These are phyloP conservation scores for Callithrix jacchus DNA, from an alignment of 2,113 vertebrate genomes.

Conservation along the genomic window DNA sequence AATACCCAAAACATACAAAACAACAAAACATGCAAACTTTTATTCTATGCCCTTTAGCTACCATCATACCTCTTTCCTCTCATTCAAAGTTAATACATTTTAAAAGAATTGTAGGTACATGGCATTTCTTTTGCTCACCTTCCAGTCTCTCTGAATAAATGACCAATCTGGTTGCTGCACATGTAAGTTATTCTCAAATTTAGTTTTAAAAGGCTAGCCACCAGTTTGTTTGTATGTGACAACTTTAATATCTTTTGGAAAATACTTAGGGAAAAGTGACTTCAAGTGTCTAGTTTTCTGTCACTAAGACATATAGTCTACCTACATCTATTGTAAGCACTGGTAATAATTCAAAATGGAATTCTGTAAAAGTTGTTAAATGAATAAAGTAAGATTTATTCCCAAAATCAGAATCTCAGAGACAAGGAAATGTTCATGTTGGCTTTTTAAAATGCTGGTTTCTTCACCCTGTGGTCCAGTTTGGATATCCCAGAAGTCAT, in stretches of 20 bases:
- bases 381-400: constrained; percentile 7
- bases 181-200: background rate
- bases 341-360: background rate
- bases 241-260: background rate
- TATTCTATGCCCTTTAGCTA: background rate
- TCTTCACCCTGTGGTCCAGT: background rate
- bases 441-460: background rate
- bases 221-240: background rate
- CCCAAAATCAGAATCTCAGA: constrained; percentile 3
- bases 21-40: background rate
- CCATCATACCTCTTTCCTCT: background rate
- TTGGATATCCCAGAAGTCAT: background rate
- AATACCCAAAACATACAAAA: background rate
- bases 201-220: background rate
- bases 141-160: background rate
- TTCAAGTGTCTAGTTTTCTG: background rate
- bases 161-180: background rate
- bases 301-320: background rate
- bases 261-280: background rate
- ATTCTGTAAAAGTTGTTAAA: constrained; percentile 4
- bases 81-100: background rate
- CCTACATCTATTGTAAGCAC: background rate
- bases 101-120: background rate
- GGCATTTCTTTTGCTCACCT: background rate
- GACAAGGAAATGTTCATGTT: background rate